Evolutionary conservation across 2,113 vertebrate species (phyloP).

Genomic region (Pelecanus crispus): DNA sequence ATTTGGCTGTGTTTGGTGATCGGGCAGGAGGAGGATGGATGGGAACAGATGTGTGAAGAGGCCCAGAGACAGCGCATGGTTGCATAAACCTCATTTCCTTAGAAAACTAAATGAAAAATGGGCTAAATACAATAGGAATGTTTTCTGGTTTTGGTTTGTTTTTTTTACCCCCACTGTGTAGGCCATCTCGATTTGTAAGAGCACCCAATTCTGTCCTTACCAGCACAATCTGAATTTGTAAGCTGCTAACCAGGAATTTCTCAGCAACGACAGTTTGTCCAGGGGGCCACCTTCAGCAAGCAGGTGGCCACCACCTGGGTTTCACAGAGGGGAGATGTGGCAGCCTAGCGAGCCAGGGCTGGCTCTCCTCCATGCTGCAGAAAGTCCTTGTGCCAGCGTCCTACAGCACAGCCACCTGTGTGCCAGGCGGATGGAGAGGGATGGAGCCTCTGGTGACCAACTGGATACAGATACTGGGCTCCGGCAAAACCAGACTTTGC

Average conservation of each 20-base stretch:
- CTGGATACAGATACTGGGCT: neutral
- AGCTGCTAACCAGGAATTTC: neutral
- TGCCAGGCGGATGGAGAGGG: neutral
- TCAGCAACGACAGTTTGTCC: neutral
- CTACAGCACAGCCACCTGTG: rapidly evolving
- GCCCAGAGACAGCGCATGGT: neutral
- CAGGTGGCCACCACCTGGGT: neutral
- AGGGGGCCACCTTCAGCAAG: neutral
- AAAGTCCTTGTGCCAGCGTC: neutral
- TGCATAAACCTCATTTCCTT: neutral
- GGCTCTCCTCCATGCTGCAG: neutral
- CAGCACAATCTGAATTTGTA: neutral
- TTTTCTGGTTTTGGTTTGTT: neutral
- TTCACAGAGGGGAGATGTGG: neutral
- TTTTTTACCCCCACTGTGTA: neutral
- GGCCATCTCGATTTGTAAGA: neutral
- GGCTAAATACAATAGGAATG: neutral
- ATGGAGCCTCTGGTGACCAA: neutral
- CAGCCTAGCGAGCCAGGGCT: rapidly evolving
- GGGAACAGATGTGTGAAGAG: neutral
- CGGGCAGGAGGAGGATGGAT: neutral
- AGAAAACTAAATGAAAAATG: neutral
- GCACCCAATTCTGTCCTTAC: neutral
- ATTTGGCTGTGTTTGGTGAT: neutral
- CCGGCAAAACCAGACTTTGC: neutral